Conservation (phyloP, 2,797 vertebrate genomes). For the Amblyraja radiata region DNA sequence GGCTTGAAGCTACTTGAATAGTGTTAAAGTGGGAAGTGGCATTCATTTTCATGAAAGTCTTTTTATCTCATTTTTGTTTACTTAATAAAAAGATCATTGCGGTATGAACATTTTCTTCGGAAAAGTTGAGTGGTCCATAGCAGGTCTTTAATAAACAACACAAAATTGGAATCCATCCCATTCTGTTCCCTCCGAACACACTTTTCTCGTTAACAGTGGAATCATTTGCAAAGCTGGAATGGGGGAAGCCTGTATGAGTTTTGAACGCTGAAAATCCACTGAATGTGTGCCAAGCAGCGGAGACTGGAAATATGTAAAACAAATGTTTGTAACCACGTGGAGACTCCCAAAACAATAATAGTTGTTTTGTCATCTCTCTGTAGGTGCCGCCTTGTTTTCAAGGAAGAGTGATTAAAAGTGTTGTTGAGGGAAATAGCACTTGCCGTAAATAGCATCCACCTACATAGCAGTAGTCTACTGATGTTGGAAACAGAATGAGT, state of each 20-base stretch:
- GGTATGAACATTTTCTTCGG: not conserved
- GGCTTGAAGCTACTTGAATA: not conserved
- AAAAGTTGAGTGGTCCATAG: not conserved
- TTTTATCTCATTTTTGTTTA: not conserved
- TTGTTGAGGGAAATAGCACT: not conserved
- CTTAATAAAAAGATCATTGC: no score
- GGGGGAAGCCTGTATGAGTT: slow-evolving; percentile 5
- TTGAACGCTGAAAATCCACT: not conserved
- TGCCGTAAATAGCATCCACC: slow-evolving; percentile 37
- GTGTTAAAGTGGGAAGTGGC: not conserved
- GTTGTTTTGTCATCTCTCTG: slow-evolving; percentile 1
- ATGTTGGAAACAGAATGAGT: slow-evolving; percentile 28
- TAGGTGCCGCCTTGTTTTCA: slow-evolving; percentile 1
- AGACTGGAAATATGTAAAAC: slow-evolving; percentile 36
- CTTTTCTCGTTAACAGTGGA: slow-evolving; percentile 26
- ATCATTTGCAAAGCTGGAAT: slow-evolving; percentile 12
- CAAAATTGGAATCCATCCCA: slow-evolving; percentile 15
- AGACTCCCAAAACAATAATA: slow-evolving; percentile 36
- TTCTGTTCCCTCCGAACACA: slow-evolving; percentile 17
- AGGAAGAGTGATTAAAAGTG: slow-evolving; percentile 22
- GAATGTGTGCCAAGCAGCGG: not conserved
- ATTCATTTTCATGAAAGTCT: no score
- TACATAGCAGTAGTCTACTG: not conserved
- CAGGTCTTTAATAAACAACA: slow-evolving; percentile 8
- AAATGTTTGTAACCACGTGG: slow-evolving; percentile 34